Percentiles rank a stretch among this genome's conserved stretches.
Evolutionary conservation across 2,113 vertebrate species (phyloP).

Genomic region (Typhlomys cinereus): DNA sequence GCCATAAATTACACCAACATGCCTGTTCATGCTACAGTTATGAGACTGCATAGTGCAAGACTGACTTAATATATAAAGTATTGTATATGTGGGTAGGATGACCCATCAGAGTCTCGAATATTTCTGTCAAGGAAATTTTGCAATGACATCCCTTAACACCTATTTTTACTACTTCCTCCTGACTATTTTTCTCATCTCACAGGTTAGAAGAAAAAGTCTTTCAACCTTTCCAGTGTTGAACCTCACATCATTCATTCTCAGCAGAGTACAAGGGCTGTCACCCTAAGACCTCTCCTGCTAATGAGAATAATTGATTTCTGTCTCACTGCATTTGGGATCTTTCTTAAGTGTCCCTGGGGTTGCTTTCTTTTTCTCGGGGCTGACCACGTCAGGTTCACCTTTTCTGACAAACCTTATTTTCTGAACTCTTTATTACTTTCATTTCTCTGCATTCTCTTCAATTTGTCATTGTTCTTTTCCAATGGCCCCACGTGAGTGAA

Average conservation of each 20-base stretch:
- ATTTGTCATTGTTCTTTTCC: slow-evolving; percentile 51
- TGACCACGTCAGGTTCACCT: slow-evolving; percentile 42
- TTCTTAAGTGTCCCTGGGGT: neutral
- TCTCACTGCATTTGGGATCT: neutral
- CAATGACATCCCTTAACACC: neutral
- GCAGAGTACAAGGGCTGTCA: neutral
- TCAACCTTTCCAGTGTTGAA: slow-evolving; percentile 45
- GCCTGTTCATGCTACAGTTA: neutral
- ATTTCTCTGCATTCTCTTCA: neutral
- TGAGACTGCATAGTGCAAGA: neutral
- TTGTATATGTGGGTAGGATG: neutral
- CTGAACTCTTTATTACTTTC: slow-evolving; percentile 57
- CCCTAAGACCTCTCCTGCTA: slow-evolving; percentile 36
- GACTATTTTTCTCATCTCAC: neutral
- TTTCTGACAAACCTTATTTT: slow-evolving; percentile 57
- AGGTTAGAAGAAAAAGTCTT: neutral
- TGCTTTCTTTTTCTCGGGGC: slow-evolving; percentile 35
- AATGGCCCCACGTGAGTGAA: neutral
- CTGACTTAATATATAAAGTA: neutral
- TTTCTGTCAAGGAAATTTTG: slow-evolving; percentile 2
- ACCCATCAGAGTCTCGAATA: slow-evolving; percentile 18
- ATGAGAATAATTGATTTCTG: slow-evolving; percentile 60
- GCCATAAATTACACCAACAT: neutral
- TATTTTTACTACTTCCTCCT: neutral
- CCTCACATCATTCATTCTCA: neutral